phyloP scores from a whole-genome alignment of 2,113 vertebrate genomes.

The Oryzias curvinotus region DNA sequence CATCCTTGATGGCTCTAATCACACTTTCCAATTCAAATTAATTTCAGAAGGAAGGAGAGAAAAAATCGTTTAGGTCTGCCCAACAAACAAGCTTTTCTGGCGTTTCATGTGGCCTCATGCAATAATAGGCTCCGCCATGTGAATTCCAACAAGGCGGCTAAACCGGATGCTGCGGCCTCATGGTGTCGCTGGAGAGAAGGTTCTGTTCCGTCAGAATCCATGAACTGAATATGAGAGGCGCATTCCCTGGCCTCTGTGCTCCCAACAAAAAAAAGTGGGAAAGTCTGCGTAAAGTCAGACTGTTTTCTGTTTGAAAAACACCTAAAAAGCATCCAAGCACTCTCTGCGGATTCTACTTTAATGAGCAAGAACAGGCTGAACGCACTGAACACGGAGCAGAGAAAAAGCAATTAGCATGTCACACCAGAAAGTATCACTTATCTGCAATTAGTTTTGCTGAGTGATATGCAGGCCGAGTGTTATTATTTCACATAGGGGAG shows the following conservation, averaged over 20 bases:
- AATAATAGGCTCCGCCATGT: background rate
- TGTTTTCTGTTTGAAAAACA: slow-evolving; percentile 16
- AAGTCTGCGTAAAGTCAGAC: background rate
- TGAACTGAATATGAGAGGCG: too few species aligned
- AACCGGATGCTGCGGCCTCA: background rate
- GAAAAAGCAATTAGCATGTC: slow-evolving; percentile 51
- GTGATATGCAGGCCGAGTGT: slow-evolving; percentile 36
- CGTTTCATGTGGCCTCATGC: slow-evolving; percentile 3
- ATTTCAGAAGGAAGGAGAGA: slow-evolving; percentile 2
- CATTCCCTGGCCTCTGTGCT: background rate
- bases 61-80: slow-evolving; percentile 4
- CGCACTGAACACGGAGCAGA: slow-evolving; percentile 37
- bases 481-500: slow-evolving; percentile 34
- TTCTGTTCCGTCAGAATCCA: background rate
- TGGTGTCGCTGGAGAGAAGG: slow-evolving; percentile 3
- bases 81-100: background rate
- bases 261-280: background rate
- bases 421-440: slow-evolving; percentile 48
- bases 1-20: slow-evolving; percentile 22
- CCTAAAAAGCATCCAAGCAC: background rate
- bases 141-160: slow-evolving; percentile 5
- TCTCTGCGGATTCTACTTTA: slow-evolving; percentile 4
- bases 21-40: slow-evolving; percentile 26
- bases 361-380: slow-evolving; percentile 23
- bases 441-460: slow-evolving; percentile 55